These are phyloP conservation scores for Papilio polytes DNA, from an alignment of 1,140 invertebrate species.

Conservation along the genomic window DNA sequence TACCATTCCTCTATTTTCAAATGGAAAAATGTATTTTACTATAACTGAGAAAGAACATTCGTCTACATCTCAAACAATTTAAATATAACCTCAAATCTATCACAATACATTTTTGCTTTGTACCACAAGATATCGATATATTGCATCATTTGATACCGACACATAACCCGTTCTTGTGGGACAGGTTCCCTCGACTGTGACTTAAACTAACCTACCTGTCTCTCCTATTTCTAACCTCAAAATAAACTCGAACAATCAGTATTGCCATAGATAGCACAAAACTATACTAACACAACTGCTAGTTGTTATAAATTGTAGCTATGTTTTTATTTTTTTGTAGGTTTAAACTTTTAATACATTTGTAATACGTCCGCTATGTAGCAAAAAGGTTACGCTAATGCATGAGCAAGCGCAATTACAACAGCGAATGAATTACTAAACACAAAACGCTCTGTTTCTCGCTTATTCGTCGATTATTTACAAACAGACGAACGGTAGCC, in stretches of 20 bases:
- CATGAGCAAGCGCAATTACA: slow-evolving; percentile 3
- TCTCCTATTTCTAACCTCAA: slow-evolving; percentile 12
- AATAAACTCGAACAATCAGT: not conserved
- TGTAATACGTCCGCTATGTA: slow-evolving; percentile 1
- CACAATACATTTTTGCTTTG: not conserved
- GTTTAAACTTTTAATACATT: not conserved
- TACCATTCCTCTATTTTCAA: no score
- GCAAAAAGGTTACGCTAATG: slow-evolving; percentile 7
- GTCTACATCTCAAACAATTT: not conserved
- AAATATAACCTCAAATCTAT: not conserved
- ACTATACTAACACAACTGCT: not conserved
- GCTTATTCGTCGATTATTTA: slow-evolving; percentile 9
- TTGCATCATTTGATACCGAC: slow-evolving; percentile 7
- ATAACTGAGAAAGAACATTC: not conserved
- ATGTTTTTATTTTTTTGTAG: not conserved
- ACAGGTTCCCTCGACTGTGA: slow-evolving; percentile 17
- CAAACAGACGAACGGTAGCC: slow-evolving; percentile 14
- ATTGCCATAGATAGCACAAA: not conserved
- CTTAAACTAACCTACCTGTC: slow-evolving; percentile 2
- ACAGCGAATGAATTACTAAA: slow-evolving; percentile 13
- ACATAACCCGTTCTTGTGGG: slow-evolving; percentile 7
- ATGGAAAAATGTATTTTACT: not conserved
- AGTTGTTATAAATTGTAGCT: not conserved
- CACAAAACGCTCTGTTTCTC: slow-evolving; percentile 20
- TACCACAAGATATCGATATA: not conserved